These are phyloP conservation scores for Channa argus DNA, from an alignment of 2,113 vertebrate species.

Conservation along the genomic window DNA sequence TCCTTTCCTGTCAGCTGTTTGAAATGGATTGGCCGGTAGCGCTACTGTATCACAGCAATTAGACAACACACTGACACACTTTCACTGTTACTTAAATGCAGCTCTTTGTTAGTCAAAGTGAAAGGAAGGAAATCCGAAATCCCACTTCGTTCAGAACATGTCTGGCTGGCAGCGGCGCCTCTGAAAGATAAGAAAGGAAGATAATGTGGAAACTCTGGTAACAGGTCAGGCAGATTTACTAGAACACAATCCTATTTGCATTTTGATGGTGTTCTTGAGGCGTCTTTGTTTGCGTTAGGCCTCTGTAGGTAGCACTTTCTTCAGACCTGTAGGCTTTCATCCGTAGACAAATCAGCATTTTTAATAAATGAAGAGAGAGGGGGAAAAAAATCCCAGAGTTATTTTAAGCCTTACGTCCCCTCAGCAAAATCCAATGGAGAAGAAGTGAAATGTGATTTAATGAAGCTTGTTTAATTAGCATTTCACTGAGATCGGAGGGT, in stretches of 20 bases:
- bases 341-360: slow-evolving; percentile 65
- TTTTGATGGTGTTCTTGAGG: slow-evolving; percentile 50
- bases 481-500: slow-evolving; percentile 66
- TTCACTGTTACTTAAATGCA: slow-evolving; percentile 50
- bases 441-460: slow-evolving; percentile 78
- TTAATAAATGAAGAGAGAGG: slow-evolving; percentile 41
- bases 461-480: slow-evolving; percentile 81
- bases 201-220: slow-evolving; percentile 49
- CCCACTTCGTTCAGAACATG: slow-evolving; percentile 6
- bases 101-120: slow-evolving; percentile 49
- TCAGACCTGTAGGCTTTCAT: slow-evolving; percentile 57
- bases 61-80: slow-evolving; percentile 64
- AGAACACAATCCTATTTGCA: slow-evolving; percentile 50
- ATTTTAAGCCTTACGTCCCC: slow-evolving; percentile 64
- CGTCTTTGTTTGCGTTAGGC: slow-evolving; percentile 32
- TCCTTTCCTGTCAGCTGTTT: slow-evolving; percentile 66
- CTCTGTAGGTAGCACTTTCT: slow-evolving; percentile 28
- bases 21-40: slow-evolving; percentile 57
- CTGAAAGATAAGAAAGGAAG: slow-evolving; percentile 23
- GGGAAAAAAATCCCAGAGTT: slow-evolving; percentile 42
- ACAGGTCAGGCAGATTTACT: slow-evolving; percentile 52
- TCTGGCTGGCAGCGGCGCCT: slow-evolving; percentile 40
- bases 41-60: slow-evolving; percentile 64
- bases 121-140: slow-evolving; percentile 24
- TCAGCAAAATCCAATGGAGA: slow-evolving; percentile 69